Conservation (phyloP, 2,888 invertebrate genomes). For the Bellardia bayeri region DNA sequence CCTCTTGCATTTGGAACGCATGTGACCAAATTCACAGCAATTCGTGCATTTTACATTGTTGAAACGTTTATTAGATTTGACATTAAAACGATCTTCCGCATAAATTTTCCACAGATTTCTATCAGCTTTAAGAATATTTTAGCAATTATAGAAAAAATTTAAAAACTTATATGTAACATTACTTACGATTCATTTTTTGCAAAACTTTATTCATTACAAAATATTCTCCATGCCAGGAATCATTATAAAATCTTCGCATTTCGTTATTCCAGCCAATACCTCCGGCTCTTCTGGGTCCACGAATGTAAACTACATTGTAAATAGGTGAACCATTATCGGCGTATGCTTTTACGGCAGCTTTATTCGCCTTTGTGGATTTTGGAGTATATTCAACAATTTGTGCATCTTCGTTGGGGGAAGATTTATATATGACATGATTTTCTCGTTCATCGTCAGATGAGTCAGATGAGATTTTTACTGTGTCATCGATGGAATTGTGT, state of each 20-base stretch:
- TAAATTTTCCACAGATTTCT: conserved; percentile 80
- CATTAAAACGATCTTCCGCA: conserved; percentile 79
- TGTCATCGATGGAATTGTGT: conserved; percentile 36
- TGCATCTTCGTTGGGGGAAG: conserved; percentile 34
- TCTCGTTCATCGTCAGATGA: conserved; percentile 59
- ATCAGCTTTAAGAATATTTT: conserved; percentile 65
- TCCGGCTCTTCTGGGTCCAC: conserved; percentile 63
- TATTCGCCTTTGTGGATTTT: not conserved
- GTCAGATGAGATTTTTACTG: conserved; percentile 60
- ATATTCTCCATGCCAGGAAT: conserved; percentile 88
- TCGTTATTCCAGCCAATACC: conserved; percentile 84
- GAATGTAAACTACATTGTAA: conserved; percentile 73
- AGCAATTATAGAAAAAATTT: not conserved
- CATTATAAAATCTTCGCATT: conserved; percentile 88
- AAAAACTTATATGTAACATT: not conserved
- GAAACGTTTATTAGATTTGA: conserved; percentile 72
- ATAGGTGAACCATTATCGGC: conserved; percentile 53
- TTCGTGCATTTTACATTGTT: conserved; percentile 86
- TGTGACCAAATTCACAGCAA: conserved; percentile 88
- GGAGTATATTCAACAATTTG: conserved; percentile 52
- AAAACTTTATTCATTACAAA: conserved; percentile 86
- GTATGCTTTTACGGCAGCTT: not conserved
- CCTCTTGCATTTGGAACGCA: conserved; percentile 86
- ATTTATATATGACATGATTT: conserved; percentile 44
- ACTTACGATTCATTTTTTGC: conserved; percentile 88